Percentiles rank a stretch among this genome's conserved stretches.
These are phyloP conservation scores for Rattus rattus DNA, from an alignment of 2,113 vertebrate species.

Conservation along the genomic window DNA sequence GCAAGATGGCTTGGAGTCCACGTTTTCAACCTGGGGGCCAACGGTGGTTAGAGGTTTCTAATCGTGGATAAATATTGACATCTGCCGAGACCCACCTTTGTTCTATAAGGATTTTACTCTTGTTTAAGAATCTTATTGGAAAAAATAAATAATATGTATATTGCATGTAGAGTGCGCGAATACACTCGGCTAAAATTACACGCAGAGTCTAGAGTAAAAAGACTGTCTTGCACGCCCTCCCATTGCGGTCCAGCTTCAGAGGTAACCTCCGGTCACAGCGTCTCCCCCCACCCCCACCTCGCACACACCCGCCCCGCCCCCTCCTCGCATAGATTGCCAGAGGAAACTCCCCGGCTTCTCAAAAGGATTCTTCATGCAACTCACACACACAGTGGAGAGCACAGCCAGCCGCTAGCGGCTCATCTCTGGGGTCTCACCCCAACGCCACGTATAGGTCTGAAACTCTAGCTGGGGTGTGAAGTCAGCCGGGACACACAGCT, in stretches of 20 bases:
- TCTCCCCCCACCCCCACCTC: background rate
- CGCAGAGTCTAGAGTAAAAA: background rate
- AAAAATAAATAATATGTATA: too few species aligned
- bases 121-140: slow-evolving; percentile 11
- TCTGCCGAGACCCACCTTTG: slow-evolving; percentile 55
- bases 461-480: background rate
- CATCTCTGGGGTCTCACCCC: background rate
- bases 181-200: background rate
- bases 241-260: background rate
- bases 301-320: background rate
- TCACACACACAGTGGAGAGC: background rate
- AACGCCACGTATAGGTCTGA: background rate
- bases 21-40: background rate
- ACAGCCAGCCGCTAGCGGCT: background rate
- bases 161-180: background rate
- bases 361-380: background rate
- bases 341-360: slow-evolving; percentile 3
- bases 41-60: background rate
- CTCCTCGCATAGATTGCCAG: background rate
- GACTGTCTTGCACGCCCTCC: background rate
- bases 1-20: background rate
- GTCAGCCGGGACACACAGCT: slow-evolving; percentile 8
- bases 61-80: background rate
- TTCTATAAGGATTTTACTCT: slow-evolving; percentile 13
- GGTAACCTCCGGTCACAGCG: background rate